These are phyloP conservation scores for Callimorpha dominula DNA, from an alignment of 2,888 invertebrate genomes.

Conservation along the genomic window DNA sequence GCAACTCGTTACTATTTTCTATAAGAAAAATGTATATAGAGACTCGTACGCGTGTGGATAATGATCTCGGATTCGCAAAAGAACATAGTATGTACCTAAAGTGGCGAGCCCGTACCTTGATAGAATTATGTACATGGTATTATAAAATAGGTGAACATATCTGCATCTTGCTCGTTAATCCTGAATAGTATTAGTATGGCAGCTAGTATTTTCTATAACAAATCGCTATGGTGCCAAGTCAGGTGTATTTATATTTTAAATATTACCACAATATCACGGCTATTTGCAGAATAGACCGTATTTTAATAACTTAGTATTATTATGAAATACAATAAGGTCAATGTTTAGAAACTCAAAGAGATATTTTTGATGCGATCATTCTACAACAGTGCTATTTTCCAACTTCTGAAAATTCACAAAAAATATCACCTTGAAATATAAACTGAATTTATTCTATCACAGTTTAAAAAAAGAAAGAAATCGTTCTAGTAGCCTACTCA, in stretches of 20 bases:
- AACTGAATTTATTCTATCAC: not conserved
- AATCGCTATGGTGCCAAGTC: too few relatives aligned
- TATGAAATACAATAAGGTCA: too few relatives aligned
- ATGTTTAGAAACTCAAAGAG: too few relatives aligned
- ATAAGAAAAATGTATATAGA: constrained; percentile 10
- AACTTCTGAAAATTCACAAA: too few relatives aligned
- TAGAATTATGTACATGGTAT: not conserved
- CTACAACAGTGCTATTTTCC: not conserved
- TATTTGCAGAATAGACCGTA: too few relatives aligned
- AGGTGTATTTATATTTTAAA: too few relatives aligned
- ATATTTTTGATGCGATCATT: not conserved
- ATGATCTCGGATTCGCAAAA: not conserved
- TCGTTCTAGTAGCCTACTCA: not conserved
- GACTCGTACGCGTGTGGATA: not conserved
- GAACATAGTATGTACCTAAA: not conserved
- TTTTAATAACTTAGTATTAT: too few relatives aligned
- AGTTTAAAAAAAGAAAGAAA: not conserved
- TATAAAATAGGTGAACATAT: not conserved
- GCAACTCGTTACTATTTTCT: constrained; percentile 31
- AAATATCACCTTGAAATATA: not conserved
- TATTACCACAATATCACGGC: too few relatives aligned
- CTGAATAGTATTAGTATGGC: not conserved
- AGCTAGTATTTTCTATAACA: too few relatives aligned
- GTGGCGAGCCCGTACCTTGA: not conserved
- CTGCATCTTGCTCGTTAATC: not conserved